Conservation (phyloP, 2,797 vertebrate species). For the Gorsachius magnificus region DNA sequence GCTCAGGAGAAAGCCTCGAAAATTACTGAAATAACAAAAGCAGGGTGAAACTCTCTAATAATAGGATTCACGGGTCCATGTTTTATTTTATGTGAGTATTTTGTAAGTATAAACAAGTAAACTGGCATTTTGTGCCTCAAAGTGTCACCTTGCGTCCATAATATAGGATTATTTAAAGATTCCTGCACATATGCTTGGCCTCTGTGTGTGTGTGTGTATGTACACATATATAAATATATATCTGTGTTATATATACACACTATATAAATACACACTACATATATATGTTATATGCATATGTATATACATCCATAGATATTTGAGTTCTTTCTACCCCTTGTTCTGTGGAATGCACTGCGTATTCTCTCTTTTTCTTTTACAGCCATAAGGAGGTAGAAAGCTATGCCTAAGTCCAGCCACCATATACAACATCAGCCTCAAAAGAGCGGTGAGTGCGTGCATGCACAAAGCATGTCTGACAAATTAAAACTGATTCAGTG, state of each 20-base stretch:
- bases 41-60: background rate
- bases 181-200: background rate
- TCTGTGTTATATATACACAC: background rate
- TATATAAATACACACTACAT: too few relatives aligned
- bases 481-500: background rate
- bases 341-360: background rate
- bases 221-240: background rate
- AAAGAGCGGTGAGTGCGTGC: background rate
- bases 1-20: background rate
- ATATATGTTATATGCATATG: background rate
- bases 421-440: background rate
- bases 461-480: background rate
- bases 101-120: background rate
- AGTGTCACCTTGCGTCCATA: background rate
- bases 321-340: background rate
- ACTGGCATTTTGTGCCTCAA: background rate
- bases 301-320: background rate
- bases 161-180: background rate
- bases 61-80: background rate
- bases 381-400: background rate
- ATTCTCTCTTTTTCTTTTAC: background rate
- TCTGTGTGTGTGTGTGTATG: background rate
- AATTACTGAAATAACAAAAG: background rate
- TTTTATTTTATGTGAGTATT: background rate
- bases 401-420: background rate